phyloP scores from a whole-genome alignment of 1,140 invertebrate species.

The Calliphora vicina region DNA sequence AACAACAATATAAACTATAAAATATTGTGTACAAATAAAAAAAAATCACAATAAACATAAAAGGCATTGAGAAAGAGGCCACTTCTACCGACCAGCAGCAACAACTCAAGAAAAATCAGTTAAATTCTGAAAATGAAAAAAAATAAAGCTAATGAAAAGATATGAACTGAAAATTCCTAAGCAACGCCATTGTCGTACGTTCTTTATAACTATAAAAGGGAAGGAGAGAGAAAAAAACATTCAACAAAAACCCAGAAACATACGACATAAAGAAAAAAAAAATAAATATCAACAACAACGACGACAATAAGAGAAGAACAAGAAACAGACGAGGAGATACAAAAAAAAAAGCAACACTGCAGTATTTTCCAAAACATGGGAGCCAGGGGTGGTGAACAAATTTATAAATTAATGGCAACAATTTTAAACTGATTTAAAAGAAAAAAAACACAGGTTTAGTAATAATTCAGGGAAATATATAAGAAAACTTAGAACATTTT shows the following conservation, averaged over 20 bases:
- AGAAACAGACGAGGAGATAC: not conserved
- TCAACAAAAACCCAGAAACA: not conserved
- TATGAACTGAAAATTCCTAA: conserved; percentile 33
- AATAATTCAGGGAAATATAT: too few relatives aligned
- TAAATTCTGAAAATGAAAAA: not conserved
- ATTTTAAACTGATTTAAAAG: too few relatives aligned
- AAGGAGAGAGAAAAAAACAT: not conserved
- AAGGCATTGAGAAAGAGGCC: conserved; percentile 33
- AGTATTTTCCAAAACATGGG: not conserved
- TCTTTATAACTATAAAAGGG: conserved; percentile 24
- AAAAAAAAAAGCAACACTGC: not conserved
- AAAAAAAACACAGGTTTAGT: too few relatives aligned
- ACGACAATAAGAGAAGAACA: not conserved
- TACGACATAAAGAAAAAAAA: not conserved
- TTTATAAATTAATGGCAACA: too few relatives aligned
- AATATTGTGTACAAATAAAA: not conserved
- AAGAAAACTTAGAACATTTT: too few relatives aligned
- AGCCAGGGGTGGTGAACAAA: too few relatives aligned
- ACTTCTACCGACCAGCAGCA: conserved; percentile 23
- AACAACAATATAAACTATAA: not conserved
- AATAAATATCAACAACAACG: not conserved
- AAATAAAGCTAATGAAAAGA: conserved; percentile 27
- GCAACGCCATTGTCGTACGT: conserved; percentile 24
- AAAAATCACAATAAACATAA: conserved; percentile 24
- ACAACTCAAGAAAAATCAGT: conserved; percentile 26